Evolutionary conservation across 2,797 vertebrate species (phyloP).

Genomic region (Podarcis siculus): DNA sequence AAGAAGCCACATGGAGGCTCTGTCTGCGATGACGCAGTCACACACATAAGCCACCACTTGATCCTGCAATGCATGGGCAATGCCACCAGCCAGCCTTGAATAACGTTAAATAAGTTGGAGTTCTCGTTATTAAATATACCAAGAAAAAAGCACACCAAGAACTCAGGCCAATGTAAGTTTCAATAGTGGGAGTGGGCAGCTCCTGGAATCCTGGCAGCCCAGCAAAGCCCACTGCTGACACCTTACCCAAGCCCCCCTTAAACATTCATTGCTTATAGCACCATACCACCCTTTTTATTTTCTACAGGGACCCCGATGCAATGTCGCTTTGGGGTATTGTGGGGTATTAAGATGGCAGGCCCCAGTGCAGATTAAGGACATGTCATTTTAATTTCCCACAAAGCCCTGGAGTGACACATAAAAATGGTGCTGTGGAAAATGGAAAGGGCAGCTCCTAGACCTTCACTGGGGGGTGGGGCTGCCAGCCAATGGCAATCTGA

Average conservation of each 20-base stretch:
- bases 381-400: background rate
- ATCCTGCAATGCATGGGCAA: too few relatives aligned
- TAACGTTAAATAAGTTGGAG: too few relatives aligned
- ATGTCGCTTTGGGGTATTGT: background rate
- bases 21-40: background rate
- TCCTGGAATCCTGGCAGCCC: background rate
- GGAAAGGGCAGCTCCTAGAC: background rate
- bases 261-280: background rate
- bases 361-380: background rate
- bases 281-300: background rate
- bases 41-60: background rate
- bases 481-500: background rate
- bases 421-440: background rate
- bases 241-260: background rate
- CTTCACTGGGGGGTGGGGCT: too few relatives aligned
- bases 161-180: too few relatives aligned
- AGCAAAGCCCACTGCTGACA: background rate
- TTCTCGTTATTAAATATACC: too few relatives aligned
- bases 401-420: background rate
- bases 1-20: background rate
- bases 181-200: background rate
- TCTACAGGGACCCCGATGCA: background rate
- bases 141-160: too few relatives aligned
- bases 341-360: background rate
- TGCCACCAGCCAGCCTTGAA: background rate